A percentile compares a stretch with the other conserved stretches of the same genome.
Conservation (phyloP, 2,797 vertebrate species). For the Trichosurus vulpecula region DNA sequence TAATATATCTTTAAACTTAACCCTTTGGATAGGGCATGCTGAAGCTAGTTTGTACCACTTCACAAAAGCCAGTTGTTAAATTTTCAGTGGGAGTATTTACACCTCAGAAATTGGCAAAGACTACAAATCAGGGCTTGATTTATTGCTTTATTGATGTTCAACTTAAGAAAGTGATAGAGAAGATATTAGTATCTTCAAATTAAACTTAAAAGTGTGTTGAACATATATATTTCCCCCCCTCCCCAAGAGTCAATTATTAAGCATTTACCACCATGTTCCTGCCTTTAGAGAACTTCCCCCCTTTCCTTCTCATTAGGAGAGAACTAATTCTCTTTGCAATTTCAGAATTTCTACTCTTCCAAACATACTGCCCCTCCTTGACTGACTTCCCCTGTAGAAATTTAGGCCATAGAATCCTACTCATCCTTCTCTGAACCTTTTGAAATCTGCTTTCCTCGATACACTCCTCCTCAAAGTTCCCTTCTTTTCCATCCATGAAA, state of each 20-base stretch:
- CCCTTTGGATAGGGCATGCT: neutral
- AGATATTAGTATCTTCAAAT: neutral
- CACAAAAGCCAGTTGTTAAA: neutral
- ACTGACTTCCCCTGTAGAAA: neutral
- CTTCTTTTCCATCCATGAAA: neutral
- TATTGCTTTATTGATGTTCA: neutral
- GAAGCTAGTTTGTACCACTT: neutral
- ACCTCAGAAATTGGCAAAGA: neutral
- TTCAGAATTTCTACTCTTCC: neutral
- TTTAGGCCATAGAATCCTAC: neutral
- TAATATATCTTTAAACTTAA: neutral
- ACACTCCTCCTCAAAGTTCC: neutral
- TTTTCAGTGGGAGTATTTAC: neutral
- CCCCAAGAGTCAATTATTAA: neutral
- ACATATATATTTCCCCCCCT: too few species aligned
- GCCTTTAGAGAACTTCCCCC: neutral
- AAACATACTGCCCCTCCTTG: neutral
- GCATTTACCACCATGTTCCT: neutral
- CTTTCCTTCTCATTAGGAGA: neutral
- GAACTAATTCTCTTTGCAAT: neutral
- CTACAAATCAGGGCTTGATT: neutral
- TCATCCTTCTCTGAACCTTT: neutral
- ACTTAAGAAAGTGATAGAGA: neutral
- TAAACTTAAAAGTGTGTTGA: neutral
- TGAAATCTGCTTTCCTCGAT: neutral